phyloP scores from a whole-genome alignment of 2,888 invertebrate genomes.

The Protophormia terraenovae region DNA sequence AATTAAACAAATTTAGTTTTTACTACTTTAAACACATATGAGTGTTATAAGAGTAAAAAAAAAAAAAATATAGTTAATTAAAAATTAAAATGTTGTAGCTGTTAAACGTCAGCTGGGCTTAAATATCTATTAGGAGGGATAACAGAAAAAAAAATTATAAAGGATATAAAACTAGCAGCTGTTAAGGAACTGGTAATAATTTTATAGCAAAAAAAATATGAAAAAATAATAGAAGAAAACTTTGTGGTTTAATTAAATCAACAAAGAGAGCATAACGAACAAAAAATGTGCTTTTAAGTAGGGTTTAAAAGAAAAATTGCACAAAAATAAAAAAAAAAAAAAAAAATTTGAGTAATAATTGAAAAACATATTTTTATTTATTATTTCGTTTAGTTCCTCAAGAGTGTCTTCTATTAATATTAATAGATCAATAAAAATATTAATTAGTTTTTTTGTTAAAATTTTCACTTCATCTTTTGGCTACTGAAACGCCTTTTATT shows the following conservation, averaged over 20 bases:
- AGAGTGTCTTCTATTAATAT: too few relatives aligned
- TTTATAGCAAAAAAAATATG: neutral
- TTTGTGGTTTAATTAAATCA: constrained; percentile 37
- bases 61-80: constrained; percentile 38
- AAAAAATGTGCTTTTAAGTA: neutral
- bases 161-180: constrained; percentile 10
- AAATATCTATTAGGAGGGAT: constrained; percentile 2
- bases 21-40: neutral
- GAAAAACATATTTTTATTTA: too few relatives aligned
- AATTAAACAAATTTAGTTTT: constrained; percentile 50
- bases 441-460: neutral
- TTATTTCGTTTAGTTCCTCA: too few relatives aligned
- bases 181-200: constrained; percentile 20
- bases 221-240: neutral
- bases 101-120: constrained; percentile 40
- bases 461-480: neutral
- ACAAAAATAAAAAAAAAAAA: neutral
- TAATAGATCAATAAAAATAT: neutral
- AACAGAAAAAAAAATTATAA: neutral
- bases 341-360: too few relatives aligned
- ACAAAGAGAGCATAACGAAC: constrained; percentile 34
- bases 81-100: constrained; percentile 46
- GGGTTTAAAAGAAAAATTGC: too few relatives aligned
- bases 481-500: neutral
- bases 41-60: too few relatives aligned